Evolutionary conservation across 2,797 vertebrate species (phyloP).

Genomic region (Alca torda): DNA sequence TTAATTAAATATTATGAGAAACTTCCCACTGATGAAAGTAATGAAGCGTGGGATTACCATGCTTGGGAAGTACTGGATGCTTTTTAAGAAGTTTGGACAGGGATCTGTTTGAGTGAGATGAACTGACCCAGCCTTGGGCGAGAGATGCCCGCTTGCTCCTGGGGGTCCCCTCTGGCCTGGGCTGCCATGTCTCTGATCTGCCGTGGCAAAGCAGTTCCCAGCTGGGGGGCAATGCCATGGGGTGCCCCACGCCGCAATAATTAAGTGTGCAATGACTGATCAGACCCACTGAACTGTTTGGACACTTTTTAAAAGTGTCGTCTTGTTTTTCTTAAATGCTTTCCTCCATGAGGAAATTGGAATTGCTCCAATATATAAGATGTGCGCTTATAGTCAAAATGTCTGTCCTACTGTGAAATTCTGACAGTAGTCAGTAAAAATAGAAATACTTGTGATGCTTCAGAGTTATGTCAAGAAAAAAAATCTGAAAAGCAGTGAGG

Average conservation of each 20-base stretch:
- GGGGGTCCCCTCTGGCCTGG: neutral
- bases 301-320: neutral
- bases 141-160: neutral
- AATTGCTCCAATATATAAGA: neutral
- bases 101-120: neutral
- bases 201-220: too few relatives aligned
- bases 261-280: neutral
- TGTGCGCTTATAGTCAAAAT: neutral
- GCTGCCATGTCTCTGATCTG: fast-evolving
- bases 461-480: neutral
- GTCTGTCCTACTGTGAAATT: neutral
- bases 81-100: neutral
- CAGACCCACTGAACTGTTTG: neutral
- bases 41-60: neutral
- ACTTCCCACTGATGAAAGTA: neutral
- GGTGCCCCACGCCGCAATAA: neutral
- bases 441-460: neutral
- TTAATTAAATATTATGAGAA: neutral
- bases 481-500: neutral
- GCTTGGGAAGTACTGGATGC: neutral
- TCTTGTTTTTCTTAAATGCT: neutral
- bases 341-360: neutral
- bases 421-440: neutral
- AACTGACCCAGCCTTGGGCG: neutral
- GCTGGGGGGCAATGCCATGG: neutral